These are phyloP conservation scores for Coptotermes formosanus DNA, from an alignment of 1,140 invertebrate genomes.

Conservation along the genomic window DNA sequence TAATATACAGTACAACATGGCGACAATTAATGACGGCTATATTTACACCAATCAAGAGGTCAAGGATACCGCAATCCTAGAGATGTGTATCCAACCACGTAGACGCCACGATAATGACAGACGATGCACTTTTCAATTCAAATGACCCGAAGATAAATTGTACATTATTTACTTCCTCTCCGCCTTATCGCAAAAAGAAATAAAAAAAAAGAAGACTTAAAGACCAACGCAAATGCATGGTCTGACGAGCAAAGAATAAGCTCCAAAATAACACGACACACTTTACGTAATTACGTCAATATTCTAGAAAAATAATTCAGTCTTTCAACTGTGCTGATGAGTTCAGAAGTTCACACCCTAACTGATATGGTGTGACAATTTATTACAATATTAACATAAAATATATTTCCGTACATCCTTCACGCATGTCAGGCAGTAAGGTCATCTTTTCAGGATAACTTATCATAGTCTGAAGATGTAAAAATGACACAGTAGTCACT, in stretches of 20 bases:
- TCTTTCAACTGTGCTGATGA: not conserved
- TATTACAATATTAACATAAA: not conserved
- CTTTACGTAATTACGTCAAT: not conserved
- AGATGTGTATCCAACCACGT: not conserved
- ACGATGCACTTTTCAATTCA: not conserved
- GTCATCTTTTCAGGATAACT: not conserved
- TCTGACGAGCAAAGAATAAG: not conserved
- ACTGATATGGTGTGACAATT: not conserved
- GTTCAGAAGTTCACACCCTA: not conserved
- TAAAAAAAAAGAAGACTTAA: not conserved
- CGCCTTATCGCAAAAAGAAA: not conserved
- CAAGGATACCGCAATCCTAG: not conserved
- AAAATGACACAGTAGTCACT: not conserved
- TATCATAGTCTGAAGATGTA: not conserved
- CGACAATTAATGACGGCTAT: not conserved
- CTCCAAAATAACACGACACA: not conserved
- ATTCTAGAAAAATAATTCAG: not conserved
- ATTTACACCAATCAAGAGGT: slow-evolving; percentile 18
- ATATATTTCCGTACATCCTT: not conserved
- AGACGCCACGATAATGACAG: not conserved
- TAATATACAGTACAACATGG: not conserved
- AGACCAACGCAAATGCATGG: not conserved
- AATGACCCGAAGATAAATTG: not conserved
- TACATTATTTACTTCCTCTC: not conserved
- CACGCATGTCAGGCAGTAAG: not conserved